Evolutionary conservation across 2,888 invertebrate genomes (phyloP).

Genomic region (Chrysina gloriosa): DNA sequence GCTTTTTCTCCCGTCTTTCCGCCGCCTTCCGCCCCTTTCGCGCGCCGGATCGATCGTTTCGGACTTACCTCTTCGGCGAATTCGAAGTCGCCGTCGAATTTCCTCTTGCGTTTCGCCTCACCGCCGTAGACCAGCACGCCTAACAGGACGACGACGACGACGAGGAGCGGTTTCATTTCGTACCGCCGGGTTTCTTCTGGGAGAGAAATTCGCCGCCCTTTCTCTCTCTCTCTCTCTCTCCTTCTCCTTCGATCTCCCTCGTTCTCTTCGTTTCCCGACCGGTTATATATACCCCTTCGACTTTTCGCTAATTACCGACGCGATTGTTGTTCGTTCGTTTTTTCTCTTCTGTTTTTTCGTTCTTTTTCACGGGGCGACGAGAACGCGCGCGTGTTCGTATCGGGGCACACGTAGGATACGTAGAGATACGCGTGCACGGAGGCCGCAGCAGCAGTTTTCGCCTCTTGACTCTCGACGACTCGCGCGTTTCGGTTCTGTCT

Average conservation of each 20-base stretch:
- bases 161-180: conserved; percentile 58
- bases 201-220: no score
- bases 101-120: conserved; percentile 73
- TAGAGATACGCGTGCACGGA: background rate
- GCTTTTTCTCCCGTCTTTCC: no score
- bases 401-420: background rate
- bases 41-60: no score
- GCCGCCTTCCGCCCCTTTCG: no score
- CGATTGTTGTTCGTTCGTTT: background rate
- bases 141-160: conserved; percentile 62
- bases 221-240: background rate
- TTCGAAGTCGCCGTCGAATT: conserved; percentile 82
- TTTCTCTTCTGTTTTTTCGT: background rate
- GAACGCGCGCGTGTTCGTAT: background rate
- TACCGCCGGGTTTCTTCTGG: no score
- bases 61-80: conserved; percentile 83
- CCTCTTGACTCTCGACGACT: background rate
- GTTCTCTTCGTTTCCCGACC: background rate
- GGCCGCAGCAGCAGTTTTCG: background rate
- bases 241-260: background rate
- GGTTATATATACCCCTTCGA: no score
- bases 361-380: background rate
- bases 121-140: conserved; percentile 61
- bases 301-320: no score
- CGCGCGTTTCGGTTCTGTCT: no score